Percentiles rank a stretch among this genome's conserved stretches.
These are phyloP conservation scores for Tetranychus cinnabarinus DNA, from an alignment of 1,140 invertebrate genomes.

Conservation along the genomic window DNA sequence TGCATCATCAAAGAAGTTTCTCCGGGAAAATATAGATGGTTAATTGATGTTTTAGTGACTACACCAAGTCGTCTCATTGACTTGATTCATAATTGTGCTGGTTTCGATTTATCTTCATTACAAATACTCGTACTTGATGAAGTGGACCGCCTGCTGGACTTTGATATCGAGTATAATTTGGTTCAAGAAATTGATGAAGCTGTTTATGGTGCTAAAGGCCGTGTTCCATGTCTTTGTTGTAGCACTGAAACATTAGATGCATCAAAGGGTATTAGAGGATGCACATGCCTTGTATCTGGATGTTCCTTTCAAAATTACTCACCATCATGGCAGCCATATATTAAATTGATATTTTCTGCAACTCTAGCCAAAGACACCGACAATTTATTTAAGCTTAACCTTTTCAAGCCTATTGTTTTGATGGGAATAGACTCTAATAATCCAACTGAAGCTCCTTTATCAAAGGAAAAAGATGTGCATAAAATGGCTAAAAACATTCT, in stretches of 20 bases:
- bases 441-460: conserved; percentile 30
- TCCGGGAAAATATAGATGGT: conserved; percentile 10
- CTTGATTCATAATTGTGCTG: conserved; percentile 60
- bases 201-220: conserved; percentile 7
- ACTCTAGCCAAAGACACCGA: conserved; percentile 88
- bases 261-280: not conserved
- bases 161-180: conserved; percentile 65
- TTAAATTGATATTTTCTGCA: conserved; percentile 84
- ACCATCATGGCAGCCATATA: conserved; percentile 27
- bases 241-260: not conserved
- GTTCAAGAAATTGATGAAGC: conserved; percentile 34
- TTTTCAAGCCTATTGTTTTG: conserved; percentile 79
- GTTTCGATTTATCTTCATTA: conserved; percentile 54
- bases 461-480: no score
- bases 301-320: conserved; percentile 4
- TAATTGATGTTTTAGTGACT: conserved; percentile 66
- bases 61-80: conserved; percentile 80
- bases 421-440: conserved; percentile 17
- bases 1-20: conserved; percentile 34
- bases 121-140: conserved; percentile 70
- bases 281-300: not conserved
- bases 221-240: conserved; percentile 3
- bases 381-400: conserved; percentile 54
- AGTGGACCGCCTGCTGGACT: conserved; percentile 72
- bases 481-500: conserved; percentile 25